Conservation (phyloP, 2,797 vertebrate genomes). For the Hyperoplus immaculatus region DNA sequence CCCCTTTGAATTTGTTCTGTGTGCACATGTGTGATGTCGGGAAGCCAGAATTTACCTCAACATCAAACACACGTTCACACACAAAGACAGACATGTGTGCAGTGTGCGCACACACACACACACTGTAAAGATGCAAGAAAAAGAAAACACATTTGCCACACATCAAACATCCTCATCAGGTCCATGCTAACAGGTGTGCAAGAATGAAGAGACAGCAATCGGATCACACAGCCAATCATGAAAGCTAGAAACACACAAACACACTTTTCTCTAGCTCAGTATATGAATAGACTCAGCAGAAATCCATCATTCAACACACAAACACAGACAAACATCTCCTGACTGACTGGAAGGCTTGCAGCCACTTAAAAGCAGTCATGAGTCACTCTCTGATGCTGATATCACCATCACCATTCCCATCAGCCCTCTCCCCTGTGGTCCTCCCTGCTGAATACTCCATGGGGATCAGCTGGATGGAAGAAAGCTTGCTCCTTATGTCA, state of each 20-base stretch:
- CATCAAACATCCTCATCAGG: slow-evolving; percentile 59
- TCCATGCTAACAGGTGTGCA: slow-evolving; percentile 65
- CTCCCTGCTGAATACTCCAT: slow-evolving; percentile 27
- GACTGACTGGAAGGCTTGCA: slow-evolving; percentile 67
- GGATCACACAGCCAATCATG: slow-evolving; percentile 42
- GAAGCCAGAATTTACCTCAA: slow-evolving; percentile 51
- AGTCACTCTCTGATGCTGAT: slow-evolving; percentile 71
- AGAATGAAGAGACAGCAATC: slow-evolving; percentile 21
- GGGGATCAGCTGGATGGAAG: slow-evolving; percentile 47
- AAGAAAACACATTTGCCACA: slow-evolving; percentile 46
- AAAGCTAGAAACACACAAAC: slow-evolving; percentile 35
- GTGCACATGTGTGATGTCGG: slow-evolving; percentile 42
- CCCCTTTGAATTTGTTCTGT: slow-evolving; percentile 2
- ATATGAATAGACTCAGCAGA: slow-evolving; percentile 24
- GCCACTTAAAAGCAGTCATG: slow-evolving; percentile 69
- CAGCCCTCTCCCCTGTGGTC: slow-evolving; percentile 54
- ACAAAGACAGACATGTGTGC: neutral
- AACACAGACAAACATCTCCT: slow-evolving; percentile 34
- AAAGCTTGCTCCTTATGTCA: slow-evolving; percentile 49
- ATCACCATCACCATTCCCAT: slow-evolving; percentile 77
- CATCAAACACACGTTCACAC: slow-evolving; percentile 47
- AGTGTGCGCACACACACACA: neutral
- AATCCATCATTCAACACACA: slow-evolving; percentile 16
- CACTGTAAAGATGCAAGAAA: neutral
- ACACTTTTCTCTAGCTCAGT: neutral